Evolutionary conservation across 1,140 invertebrate genomes (phyloP), one percentile per base, ranked within the genome.

Genomic region (Halesus radiatus): DNA sequence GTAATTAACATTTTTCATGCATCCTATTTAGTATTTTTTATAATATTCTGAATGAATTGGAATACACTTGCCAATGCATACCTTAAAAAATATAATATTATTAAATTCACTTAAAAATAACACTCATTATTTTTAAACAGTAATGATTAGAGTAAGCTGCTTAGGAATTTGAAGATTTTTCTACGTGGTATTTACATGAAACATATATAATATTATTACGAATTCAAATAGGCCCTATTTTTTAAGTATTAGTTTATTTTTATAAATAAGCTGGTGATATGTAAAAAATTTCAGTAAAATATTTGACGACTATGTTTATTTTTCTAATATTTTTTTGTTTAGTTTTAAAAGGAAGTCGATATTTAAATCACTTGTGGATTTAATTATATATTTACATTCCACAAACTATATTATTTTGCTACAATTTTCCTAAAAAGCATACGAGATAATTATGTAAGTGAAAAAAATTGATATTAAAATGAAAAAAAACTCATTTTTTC

Each of bases 251-350:
- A 37, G 62, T 22, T 32, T 72, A 72, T 18, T 72, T 64, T 50
- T n/a, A 50, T 72, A 52, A 45, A 37, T 74, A 53, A 26, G 52
- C 22, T 74, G 70, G 52, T 74, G 70, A 74, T 74, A 74, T 74
- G 70, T 74, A 29, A 54, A 56, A 66, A 74, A 26, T 56, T 74
- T 56, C 52, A 74, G 50, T 74, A 29, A 74, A 53, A 10, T 22
- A 53, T 29, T 29, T 74, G 22, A 54, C 50, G 15, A 23, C 1
- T 52, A 70, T 52, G 32, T 70, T 70, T 64, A 64, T 64, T 64
- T 64, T 64, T 64, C 22, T 64, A 64, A 64, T 66, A 66, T 66
- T 66, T 66, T 66, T 66, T 66, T 66, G 26, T 29, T 45, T 60
- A n/a, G 15, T 29, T n/a, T 2, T 26, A 32, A 66, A 66, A 29